Evolutionary conservation across 2,888 invertebrate genomes (phyloP), one percentile per base, ranked within the genome.

Genomic region (Allygus modestus): DNA sequence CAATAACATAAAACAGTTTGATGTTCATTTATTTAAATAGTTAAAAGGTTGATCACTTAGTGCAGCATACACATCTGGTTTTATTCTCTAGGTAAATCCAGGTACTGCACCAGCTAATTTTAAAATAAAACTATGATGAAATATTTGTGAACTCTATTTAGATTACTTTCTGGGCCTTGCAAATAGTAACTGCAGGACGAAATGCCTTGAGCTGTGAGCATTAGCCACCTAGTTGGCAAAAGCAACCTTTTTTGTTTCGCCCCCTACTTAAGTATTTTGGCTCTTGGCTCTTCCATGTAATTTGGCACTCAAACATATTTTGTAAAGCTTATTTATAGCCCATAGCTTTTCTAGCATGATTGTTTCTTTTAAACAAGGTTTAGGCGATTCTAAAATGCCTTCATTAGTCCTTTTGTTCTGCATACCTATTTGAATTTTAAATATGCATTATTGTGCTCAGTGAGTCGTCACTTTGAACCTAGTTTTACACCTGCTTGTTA

Each of bases 221-320:
- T 4, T 17, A 23, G 65, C 28, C 65, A 65, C 31, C 65, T 65
- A 65, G 65, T 65, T 65, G 65, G 65, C 65, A 65, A 28, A 7
- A 31, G 26, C 2, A 11, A 20, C 11, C 58, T 58, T 58, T 46
- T 58, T 58, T 58, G 65, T 65, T 28, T 65, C 65, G 20, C 65
- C 28, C 65, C 28, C 28, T 1, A 65, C 23, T 7, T 65, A 15
- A 65, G 31, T 9, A 17, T 28, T 54, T 65, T 65, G 65, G 65
- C 65, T 65, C 65, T 65, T n/a, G n/a, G n/a, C n/a, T n/a, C n/a
- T 46, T 31, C 65, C 28, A 12, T 65, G 65, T 31, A 65, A 65
- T 65, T 65, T 65, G 65, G 65, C 65, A 28, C 65, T 65, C 15
- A 31, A 23, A 12, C 65, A 65, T 65, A 4, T 28, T 65, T 65